Conservation (phyloP, 1,140 invertebrate genomes). For the Chironomus striatipennis region DNA sequence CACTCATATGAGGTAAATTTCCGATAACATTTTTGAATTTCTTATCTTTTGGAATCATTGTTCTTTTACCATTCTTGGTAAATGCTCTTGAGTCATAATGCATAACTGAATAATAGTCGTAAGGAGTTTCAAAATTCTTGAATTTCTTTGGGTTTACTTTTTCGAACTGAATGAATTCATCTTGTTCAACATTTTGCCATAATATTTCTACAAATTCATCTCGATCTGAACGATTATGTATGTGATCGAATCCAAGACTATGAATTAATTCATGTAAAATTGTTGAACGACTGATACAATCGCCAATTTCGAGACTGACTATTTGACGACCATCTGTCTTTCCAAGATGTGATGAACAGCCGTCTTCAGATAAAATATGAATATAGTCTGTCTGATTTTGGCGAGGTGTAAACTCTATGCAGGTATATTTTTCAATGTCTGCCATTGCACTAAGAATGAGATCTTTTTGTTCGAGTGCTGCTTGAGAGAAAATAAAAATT, state of each 20-base stretch:
- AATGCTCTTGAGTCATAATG: constrained; percentile 59
- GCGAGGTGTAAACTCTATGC: background rate
- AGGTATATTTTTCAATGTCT: background rate
- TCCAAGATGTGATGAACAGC: background rate
- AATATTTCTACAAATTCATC: constrained; percentile 58
- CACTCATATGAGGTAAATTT: constrained; percentile 54
- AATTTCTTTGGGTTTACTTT: constrained; percentile 55
- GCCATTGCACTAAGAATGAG: background rate
- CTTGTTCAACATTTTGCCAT: constrained; percentile 54
- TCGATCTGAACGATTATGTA: constrained; percentile 60
- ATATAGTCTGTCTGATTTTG: background rate
- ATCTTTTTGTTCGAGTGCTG: background rate
- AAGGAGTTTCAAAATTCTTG: constrained; percentile 51
- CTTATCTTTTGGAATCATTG: background rate
- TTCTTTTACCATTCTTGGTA: constrained; percentile 47
- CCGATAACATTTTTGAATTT: constrained; percentile 40
- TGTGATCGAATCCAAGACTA: constrained; percentile 62
- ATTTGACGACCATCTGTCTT: background rate
- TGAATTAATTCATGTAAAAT: constrained; percentile 62
- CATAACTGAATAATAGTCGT: constrained; percentile 65
- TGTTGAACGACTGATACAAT: background rate
- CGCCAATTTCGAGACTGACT: background rate
- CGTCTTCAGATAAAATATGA: background rate
- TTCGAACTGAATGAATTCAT: constrained; percentile 57
- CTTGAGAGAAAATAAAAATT: background rate